phyloP scores from a whole-genome alignment of 1,140 invertebrate genomes.

The Panagrolaimus sp. region DNA sequence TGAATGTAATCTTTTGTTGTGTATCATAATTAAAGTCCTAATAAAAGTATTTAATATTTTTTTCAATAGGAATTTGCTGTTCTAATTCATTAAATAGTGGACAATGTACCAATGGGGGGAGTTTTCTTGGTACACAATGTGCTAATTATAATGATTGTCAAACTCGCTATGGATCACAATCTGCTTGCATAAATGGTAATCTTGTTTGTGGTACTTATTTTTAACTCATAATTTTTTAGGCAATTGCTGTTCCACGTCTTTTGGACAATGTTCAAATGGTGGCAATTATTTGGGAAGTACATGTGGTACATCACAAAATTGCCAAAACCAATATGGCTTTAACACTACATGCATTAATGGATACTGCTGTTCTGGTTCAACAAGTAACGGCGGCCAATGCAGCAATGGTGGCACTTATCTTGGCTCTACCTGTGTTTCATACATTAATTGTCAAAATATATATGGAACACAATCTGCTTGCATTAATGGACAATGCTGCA shows the following conservation, averaged over 20 bases:
- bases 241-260: background rate
- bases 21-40: background rate
- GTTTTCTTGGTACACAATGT: background rate
- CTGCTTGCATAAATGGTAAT: background rate
- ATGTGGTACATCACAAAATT: background rate
- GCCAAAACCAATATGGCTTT: constrained; percentile 3
- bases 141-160: background rate
- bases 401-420: background rate
- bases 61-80: constrained; percentile 4
- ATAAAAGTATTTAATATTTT: background rate
- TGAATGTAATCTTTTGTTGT: background rate
- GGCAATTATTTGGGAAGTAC: background rate
- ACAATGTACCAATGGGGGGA: constrained; percentile 1
- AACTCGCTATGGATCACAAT: background rate
- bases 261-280: background rate
- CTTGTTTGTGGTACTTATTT: background rate
- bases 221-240: background rate
- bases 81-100: background rate
- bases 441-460: background rate
- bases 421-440: background rate
- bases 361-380: constrained; percentile 1
- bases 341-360: background rate
- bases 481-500: background rate
- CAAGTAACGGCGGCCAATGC: background rate
- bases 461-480: background rate